Evolutionary conservation across 2,888 invertebrate species (phyloP).

Genomic region (Rhorus exstirpatorius): DNA sequence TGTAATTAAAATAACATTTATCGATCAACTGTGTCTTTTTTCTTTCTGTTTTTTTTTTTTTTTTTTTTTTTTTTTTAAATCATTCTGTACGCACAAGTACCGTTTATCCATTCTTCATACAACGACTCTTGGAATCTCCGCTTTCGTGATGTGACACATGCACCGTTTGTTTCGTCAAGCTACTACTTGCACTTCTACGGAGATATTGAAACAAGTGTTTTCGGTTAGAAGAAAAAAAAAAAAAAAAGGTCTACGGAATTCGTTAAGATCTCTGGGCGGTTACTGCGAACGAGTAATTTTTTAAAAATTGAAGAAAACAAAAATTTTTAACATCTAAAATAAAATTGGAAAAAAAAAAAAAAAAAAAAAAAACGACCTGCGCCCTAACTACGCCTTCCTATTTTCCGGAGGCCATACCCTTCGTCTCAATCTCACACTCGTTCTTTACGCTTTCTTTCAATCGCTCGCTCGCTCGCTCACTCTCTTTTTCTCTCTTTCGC

Average conservation of each 20-base stretch:
- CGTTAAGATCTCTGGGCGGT: slow-evolving; percentile 11
- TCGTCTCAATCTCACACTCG: slow-evolving; percentile 36
- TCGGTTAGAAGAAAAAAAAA: slow-evolving; percentile 37
- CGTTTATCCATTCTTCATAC: slow-evolving; percentile 60
- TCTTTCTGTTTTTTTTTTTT: slow-evolving; percentile 20
- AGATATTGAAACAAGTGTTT: slow-evolving; percentile 60
- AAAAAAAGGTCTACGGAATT: slow-evolving; percentile 7
- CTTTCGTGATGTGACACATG: slow-evolving; percentile 59
- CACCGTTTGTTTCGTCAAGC: slow-evolving; percentile 56
- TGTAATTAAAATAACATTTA: slow-evolving; percentile 52
- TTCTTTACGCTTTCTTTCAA: slow-evolving; percentile 20
- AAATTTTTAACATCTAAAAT: neutral
- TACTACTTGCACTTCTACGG: slow-evolving; percentile 62
- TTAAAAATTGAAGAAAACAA: neutral
- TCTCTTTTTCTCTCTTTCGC: slow-evolving; percentile 1
- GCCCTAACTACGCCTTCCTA: slow-evolving; percentile 48
- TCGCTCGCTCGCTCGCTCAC: slow-evolving; percentile 8
- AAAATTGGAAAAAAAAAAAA: neutral
- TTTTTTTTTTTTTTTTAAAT: neutral
- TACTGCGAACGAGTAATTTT: slow-evolving; percentile 16
- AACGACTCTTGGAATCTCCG: slow-evolving; percentile 57
- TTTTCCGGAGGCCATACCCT: slow-evolving; percentile 1
- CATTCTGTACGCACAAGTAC: slow-evolving; percentile 53
- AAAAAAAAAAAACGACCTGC: slow-evolving; percentile 37
- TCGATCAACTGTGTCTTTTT: slow-evolving; percentile 28